A percentile compares a stretch with the other conserved stretches of the same genome.
Conservation (phyloP, 2,888 invertebrate genomes). For the Adineta ricciae region DNA sequence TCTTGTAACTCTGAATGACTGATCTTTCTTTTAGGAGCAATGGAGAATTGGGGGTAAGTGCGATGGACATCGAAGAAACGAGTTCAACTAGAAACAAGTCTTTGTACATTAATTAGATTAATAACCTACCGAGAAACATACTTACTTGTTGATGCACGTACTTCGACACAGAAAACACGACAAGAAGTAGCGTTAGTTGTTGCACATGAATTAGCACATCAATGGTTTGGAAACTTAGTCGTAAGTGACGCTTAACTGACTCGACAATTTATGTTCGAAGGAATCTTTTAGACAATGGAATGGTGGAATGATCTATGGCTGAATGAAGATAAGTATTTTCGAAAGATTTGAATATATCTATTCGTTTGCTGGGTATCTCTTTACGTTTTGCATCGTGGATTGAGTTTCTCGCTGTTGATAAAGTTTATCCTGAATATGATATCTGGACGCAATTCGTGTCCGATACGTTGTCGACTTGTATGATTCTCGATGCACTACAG, state of each 20-base stretch:
- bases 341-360: too few species aligned
- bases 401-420: conserved; percentile 81
- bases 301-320: conserved; percentile 74
- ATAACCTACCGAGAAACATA: conserved; percentile 82
- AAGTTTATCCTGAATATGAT: conserved; percentile 84
- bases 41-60: conserved; percentile 84
- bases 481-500: conserved; percentile 67
- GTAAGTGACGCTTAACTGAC: conserved; percentile 63
- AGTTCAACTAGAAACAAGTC: neutral
- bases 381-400: conserved; percentile 83
- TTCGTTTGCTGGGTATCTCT: neutral
- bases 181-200: conserved; percentile 74
- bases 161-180: conserved; percentile 62
- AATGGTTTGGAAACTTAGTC: conserved; percentile 95
- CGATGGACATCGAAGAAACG: neutral
- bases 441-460: conserved; percentile 93
- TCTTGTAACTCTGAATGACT: conserved; percentile 14
- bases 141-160: conserved; percentile 74
- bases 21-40: conserved; percentile 59
- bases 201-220: conserved; percentile 81
- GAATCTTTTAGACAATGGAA: conserved; percentile 53
- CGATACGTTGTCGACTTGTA: conserved; percentile 66
- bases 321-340: neutral
- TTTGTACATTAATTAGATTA: conserved; percentile 52
- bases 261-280: neutral